Evolutionary conservation across 2,888 invertebrate species (phyloP).

Genomic region (Orchesella flavescens): DNA sequence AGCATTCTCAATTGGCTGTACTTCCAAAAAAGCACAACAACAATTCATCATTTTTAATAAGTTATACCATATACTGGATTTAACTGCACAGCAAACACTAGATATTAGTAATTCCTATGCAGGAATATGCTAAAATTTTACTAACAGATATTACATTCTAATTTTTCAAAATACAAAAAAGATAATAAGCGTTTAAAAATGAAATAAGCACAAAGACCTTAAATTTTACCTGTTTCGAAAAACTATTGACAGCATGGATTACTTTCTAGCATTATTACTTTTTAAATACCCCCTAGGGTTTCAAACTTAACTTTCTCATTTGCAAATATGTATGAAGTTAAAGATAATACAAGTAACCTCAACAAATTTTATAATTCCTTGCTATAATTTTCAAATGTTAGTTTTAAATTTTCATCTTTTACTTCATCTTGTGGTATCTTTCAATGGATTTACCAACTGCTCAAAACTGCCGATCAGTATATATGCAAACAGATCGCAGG

Average conservation of each 20-base stretch:
- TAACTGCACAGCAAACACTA: no score
- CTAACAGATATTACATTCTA: no score
- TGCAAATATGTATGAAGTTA: background rate
- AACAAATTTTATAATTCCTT: background rate
- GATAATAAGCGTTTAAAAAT: background rate
- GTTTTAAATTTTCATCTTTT: background rate
- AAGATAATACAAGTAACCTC: background rate
- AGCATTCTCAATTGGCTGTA: no score
- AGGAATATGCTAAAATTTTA: background rate
- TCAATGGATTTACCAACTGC: background rate
- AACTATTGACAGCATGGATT: constrained; percentile 20
- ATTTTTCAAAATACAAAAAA: no score
- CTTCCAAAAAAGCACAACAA: no score
- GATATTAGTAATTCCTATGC: background rate
- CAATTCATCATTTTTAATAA: no score
- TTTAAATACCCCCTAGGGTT: constrained; percentile 16
- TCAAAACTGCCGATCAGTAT: background rate
- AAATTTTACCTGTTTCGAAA: background rate
- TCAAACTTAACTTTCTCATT: constrained; percentile 22
- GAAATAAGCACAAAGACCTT: background rate
- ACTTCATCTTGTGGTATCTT: background rate
- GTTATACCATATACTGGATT: no score
- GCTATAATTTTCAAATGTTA: background rate
- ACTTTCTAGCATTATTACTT: background rate
- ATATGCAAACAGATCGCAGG: no score